A percentile compares a stretch with the other conserved stretches of the same genome.
Conservation (phyloP, 2,113 vertebrate species). For the Dinomys branickii region DNA sequence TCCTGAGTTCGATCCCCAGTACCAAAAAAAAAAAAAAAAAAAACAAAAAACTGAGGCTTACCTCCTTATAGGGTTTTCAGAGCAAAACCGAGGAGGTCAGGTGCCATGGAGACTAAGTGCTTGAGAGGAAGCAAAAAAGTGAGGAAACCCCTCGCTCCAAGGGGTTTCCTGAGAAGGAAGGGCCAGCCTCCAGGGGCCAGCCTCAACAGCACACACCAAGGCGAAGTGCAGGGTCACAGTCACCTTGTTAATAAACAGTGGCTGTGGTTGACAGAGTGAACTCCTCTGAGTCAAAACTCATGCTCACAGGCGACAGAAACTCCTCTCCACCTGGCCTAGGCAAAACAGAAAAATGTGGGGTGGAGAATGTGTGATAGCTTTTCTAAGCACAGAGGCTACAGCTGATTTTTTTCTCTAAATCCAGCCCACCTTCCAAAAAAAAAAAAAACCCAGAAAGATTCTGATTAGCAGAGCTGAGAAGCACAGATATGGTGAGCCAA, state of each 20-base stretch:
- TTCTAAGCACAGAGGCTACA: not conserved
- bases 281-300: not conserved
- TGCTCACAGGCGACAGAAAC: not conserved
- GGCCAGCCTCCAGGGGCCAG: not conserved
- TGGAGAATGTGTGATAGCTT: not conserved
- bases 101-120: not conserved
- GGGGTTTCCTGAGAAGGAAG: not conserved
- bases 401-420: not conserved
- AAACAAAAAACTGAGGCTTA: too few species aligned
- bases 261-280: not conserved
- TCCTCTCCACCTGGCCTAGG: not conserved
- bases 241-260: not conserved
- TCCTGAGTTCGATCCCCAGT: too few species aligned
- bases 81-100: not conserved
- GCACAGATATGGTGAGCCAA: not conserved
- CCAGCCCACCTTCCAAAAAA: not conserved
- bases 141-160: not conserved
- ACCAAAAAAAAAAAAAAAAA: too few species aligned
- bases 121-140: fast-evolving
- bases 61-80: not conserved
- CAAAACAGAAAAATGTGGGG: not conserved
- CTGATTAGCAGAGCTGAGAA: not conserved
- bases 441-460: not conserved
- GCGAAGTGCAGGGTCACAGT: not conserved
- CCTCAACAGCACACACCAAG: not conserved